A percentile compares a stretch with the other conserved stretches of the same genome.
phyloP scores from a whole-genome alignment of 1,140 invertebrate species.

The Aplysia californica region DNA sequence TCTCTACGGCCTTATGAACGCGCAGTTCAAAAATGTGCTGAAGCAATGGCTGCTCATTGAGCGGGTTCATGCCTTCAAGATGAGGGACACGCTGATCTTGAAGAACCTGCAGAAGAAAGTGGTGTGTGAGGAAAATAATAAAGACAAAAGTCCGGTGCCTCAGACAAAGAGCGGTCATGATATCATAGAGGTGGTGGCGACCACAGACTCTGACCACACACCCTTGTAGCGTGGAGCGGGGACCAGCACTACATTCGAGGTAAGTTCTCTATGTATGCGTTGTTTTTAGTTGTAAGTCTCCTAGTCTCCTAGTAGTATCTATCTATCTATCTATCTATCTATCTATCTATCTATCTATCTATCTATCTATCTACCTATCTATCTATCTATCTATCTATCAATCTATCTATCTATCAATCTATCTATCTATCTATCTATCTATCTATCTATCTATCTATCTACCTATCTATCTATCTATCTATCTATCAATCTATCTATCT shows the following conservation, averaged over 20 bases:
- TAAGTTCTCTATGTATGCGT: neutral
- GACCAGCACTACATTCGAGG: neutral
- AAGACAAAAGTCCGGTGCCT: conserved; percentile 4
- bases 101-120: conserved; percentile 22
- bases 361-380: neutral
- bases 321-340: neutral
- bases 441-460: neutral
- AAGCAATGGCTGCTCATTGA: conserved; percentile 25
- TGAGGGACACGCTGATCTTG: conserved; percentile 21
- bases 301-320: neutral
- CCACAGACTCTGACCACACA: neutral
- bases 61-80: conserved; percentile 18
- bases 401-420: neutral
- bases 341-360: neutral
- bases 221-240: neutral
- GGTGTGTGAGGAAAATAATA: neutral
- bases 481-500: neutral
- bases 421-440: neutral
- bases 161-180: neutral
- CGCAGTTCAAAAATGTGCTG: conserved; percentile 21
- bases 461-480: neutral
- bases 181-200: neutral
- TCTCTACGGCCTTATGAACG: conserved; percentile 16
- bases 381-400: neutral
- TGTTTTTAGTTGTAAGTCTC: neutral